These are phyloP conservation scores for Spondyliosoma cantharus DNA, from an alignment of 2,797 vertebrate species.

Conservation along the genomic window DNA sequence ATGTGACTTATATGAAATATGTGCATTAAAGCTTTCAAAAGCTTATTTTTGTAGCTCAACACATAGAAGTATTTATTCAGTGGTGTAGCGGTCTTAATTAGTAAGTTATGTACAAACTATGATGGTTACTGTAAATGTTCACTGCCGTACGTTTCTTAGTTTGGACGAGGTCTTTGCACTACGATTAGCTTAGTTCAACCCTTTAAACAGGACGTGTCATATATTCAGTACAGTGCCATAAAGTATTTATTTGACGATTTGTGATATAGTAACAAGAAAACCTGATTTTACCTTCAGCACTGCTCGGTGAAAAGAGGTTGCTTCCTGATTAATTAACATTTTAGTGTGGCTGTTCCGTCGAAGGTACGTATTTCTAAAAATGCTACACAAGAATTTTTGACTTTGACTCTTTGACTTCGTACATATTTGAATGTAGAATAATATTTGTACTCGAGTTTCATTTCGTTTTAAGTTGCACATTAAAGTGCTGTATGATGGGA, in stretches of 20 bases:
- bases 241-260: conserved; percentile 42
- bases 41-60: conserved; percentile 62
- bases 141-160: conserved; percentile 41
- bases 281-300: conserved; percentile 25
- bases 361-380: conserved; percentile 49
- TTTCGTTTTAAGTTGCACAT: conserved; percentile 54
- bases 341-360: conserved; percentile 53
- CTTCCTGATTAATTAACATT: conserved; percentile 17
- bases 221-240: conserved; percentile 56
- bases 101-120: conserved; percentile 43
- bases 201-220: conserved; percentile 56
- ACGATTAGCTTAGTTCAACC: conserved; percentile 27
- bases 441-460: conserved; percentile 61
- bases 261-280: conserved; percentile 48
- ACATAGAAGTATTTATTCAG: conserved; percentile 57
- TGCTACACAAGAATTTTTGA: conserved; percentile 30
- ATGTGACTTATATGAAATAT: conserved; percentile 48
- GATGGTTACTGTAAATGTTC: conserved; percentile 48
- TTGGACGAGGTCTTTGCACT: conserved; percentile 48
- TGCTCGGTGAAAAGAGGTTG: conserved; percentile 44
- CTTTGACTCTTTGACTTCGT: conserved; percentile 48
- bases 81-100: conserved; percentile 48
- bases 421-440: conserved; percentile 64
- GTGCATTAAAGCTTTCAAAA: conserved; percentile 51
- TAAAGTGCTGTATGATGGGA: conserved; percentile 56